Evolutionary conservation across 2,888 invertebrate genomes (phyloP).

Genomic region (Pollenia angustigena): DNA sequence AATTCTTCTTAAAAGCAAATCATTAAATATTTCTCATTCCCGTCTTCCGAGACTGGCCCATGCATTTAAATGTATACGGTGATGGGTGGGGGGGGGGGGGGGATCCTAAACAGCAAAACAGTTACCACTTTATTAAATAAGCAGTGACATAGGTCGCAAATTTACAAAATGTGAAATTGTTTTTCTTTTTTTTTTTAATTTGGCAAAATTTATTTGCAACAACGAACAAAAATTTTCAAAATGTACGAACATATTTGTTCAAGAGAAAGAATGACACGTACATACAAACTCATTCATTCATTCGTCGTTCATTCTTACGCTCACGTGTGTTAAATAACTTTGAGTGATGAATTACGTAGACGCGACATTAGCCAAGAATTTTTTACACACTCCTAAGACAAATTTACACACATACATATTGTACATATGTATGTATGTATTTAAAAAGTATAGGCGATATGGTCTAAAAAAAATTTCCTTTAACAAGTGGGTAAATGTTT

Average conservation of each 20-base stretch:
- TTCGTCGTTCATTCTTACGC: conserved; percentile 19
- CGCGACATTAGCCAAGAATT: conserved; percentile 82
- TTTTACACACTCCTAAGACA: not conserved
- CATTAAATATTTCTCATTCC: conserved; percentile 54
- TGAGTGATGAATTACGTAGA: conserved; percentile 73
- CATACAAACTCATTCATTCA: conserved; percentile 42
- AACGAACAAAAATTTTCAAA: conserved; percentile 35
- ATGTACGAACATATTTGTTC: conserved; percentile 45
- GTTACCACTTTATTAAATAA: conserved; percentile 26
- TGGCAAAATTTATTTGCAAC: conserved; percentile 55
- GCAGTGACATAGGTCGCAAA: conserved; percentile 65
- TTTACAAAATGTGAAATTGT: conserved; percentile 28
- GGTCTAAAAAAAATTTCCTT: not conserved
- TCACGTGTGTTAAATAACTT: conserved; percentile 59
- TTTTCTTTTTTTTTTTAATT: conserved; percentile 1
- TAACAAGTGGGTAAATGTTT: conserved; percentile 66
- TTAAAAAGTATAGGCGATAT: not conserved
- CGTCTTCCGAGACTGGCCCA: not conserved
- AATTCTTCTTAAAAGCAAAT: conserved; percentile 66
- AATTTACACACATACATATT: not conserved
- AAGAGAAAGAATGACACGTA: conserved; percentile 21
- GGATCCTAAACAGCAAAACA: not conserved
- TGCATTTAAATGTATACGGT: not conserved
- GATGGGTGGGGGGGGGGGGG: not conserved
- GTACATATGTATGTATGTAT: not conserved